These are phyloP conservation scores for Aspidiotus destructor DNA, from an alignment of 2,888 invertebrate genomes.

Conservation along the genomic window DNA sequence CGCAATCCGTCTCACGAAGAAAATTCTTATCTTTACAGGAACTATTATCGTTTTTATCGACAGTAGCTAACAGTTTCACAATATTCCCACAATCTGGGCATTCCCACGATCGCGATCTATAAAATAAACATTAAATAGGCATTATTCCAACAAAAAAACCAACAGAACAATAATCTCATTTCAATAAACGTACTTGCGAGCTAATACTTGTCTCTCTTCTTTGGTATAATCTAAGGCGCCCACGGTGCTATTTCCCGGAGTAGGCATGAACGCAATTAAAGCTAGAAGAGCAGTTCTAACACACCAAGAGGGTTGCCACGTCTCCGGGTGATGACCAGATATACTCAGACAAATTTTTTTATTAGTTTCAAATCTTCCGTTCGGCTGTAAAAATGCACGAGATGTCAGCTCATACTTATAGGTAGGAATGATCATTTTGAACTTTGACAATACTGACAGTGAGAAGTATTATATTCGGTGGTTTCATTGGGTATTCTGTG, in stretches of 20 bases:
- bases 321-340: conserved; percentile 93
- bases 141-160: no score
- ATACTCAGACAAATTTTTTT: conserved; percentile 93
- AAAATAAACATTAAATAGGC: conserved; percentile 30
- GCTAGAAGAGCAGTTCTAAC: conserved; percentile 86
- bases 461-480: conserved; percentile 83
- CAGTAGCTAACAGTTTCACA: conserved; percentile 44
- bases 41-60: background rate
- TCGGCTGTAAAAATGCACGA: conserved; percentile 52
- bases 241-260: conserved; percentile 78
- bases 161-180: background rate
- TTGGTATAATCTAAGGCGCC: conserved; percentile 80
- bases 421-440: background rate
- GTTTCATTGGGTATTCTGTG: conserved; percentile 94
- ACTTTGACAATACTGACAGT: conserved; percentile 53
- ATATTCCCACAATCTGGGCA: conserved; percentile 56
- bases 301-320: conserved; percentile 96
- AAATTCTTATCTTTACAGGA: background rate
- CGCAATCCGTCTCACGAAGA: no score
- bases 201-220: conserved; percentile 70
- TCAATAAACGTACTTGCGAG: conserved; percentile 53
- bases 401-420: background rate
- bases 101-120: conserved; percentile 53
- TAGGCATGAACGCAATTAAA: conserved; percentile 89
- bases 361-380: conserved; percentile 84